phyloP scores from a whole-genome alignment of 2,113 vertebrate genomes.

The Eonycteris spelaea region DNA sequence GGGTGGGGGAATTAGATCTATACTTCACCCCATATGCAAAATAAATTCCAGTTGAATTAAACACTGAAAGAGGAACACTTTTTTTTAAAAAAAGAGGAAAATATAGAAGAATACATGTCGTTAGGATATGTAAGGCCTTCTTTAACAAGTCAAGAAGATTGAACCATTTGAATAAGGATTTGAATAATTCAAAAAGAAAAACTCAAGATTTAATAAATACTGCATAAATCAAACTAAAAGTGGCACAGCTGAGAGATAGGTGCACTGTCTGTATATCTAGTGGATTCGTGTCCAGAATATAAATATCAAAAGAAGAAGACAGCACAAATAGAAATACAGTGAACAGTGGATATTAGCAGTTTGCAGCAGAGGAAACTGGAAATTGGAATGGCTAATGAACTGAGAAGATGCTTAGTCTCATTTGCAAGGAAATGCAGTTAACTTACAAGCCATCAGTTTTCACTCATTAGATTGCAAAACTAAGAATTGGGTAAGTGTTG shows the following conservation, averaged over 20 bases:
- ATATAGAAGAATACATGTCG: background rate
- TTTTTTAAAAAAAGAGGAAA: background rate
- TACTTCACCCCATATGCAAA: background rate
- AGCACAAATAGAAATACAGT: background rate
- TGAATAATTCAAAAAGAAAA: background rate
- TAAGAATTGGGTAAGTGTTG: background rate
- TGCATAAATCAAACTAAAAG: background rate
- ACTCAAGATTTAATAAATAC: background rate
- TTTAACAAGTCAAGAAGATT: constrained; percentile 18
- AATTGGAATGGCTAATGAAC: constrained; percentile 9
- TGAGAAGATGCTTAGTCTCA: background rate
- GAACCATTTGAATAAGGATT: background rate
- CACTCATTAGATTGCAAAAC: background rate
- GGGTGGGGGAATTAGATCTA: background rate
- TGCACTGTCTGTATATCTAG: background rate
- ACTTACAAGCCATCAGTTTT: background rate
- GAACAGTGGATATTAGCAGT: background rate
- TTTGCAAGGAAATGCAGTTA: background rate
- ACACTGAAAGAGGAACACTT: background rate
- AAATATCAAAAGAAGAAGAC: background rate
- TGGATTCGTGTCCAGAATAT: background rate
- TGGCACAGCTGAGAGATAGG: background rate
- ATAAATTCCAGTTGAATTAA: constrained; percentile 13
- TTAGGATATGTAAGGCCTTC: background rate
- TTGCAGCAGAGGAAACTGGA: background rate